phyloP scores from a whole-genome alignment of 2,888 invertebrate species.

The Spatulosminthurus flaviceps region DNA sequence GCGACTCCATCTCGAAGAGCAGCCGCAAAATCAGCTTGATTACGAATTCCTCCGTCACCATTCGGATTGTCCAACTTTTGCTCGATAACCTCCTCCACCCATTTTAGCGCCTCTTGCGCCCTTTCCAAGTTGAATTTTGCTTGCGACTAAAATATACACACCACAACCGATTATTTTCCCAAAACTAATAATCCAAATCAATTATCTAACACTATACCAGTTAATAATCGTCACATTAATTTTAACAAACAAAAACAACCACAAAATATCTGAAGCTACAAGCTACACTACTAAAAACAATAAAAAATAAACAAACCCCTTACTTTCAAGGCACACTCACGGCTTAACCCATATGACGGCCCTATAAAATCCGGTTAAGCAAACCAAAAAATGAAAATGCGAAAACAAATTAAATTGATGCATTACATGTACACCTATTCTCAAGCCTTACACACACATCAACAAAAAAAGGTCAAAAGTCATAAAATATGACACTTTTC shows the following conservation, averaged over 20 bases:
- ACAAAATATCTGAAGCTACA: neutral
- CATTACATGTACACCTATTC: too few relatives aligned
- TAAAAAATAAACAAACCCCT: slow-evolving; percentile 8
- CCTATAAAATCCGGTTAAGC: slow-evolving; percentile 63
- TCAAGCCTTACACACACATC: too few relatives aligned
- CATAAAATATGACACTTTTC: too few relatives aligned
- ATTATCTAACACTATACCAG: too few relatives aligned
- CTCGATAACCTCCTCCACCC: slow-evolving; percentile 67
- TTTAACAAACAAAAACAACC: too few relatives aligned
- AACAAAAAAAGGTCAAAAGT: too few relatives aligned
- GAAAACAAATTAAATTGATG: slow-evolving; percentile 15
- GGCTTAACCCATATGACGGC: slow-evolving; percentile 67
- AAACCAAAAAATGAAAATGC: neutral
- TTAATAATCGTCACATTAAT: too few relatives aligned
- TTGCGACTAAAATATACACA: slow-evolving; percentile 64
- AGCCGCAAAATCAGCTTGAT: slow-evolving; percentile 67
- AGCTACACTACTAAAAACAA: neutral
- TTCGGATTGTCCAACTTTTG: slow-evolving; percentile 64
- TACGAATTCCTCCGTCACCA: slow-evolving; percentile 64
- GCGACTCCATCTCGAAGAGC: slow-evolving; percentile 68
- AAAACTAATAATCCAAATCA: too few relatives aligned
- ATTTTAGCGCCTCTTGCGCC: slow-evolving; percentile 67
- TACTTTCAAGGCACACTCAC: slow-evolving; percentile 67
- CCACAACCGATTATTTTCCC: too few relatives aligned
- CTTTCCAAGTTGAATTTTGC: slow-evolving; percentile 68